A percentile compares a stretch with the other conserved stretches of the same genome.
These are phyloP conservation scores for Drosophila pullipes DNA, from an alignment of 2,888 invertebrate genomes.

Conservation along the genomic window DNA sequence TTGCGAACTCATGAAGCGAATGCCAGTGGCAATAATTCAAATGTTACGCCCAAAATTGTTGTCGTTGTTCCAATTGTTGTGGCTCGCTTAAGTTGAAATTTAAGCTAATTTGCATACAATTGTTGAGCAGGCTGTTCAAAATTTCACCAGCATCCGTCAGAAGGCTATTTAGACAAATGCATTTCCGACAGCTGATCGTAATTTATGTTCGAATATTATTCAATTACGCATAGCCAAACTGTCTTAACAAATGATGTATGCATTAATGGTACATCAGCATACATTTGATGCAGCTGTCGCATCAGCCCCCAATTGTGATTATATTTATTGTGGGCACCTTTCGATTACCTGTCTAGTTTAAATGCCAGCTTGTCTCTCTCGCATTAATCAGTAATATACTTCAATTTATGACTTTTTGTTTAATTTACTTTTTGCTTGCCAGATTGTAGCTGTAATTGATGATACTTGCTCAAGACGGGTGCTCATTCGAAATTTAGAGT, in stretches of 20 bases:
- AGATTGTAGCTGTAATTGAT: background rate
- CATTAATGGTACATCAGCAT: conserved; percentile 21
- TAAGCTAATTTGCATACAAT: conserved; percentile 61
- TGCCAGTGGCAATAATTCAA: conserved; percentile 31
- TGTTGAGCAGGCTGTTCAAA: conserved; percentile 24
- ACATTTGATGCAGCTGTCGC: conserved; percentile 39
- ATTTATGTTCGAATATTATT: conserved; percentile 58
- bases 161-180: conserved; percentile 3
- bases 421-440: background rate
- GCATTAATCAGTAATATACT: conserved; percentile 51
- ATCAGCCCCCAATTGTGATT: background rate
- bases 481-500: background rate
- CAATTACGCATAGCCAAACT: conserved; percentile 19
- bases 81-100: conserved; percentile 14
- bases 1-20: conserved; percentile 9
- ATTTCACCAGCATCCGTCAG: conserved; percentile 30
- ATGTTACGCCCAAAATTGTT: conserved; percentile 17
- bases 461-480: background rate
- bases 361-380: conserved; percentile 18
- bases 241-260: conserved; percentile 42
- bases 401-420: conserved; percentile 29
- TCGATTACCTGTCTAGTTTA: conserved; percentile 20
- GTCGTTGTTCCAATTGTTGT: conserved; percentile 28
- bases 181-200: conserved; percentile 38
- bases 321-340: conserved; percentile 10